Evolutionary conservation across 2,797 vertebrate species (phyloP), one percentile per base, ranked within the genome.

Genomic region (Darevskia mixta): DNA sequence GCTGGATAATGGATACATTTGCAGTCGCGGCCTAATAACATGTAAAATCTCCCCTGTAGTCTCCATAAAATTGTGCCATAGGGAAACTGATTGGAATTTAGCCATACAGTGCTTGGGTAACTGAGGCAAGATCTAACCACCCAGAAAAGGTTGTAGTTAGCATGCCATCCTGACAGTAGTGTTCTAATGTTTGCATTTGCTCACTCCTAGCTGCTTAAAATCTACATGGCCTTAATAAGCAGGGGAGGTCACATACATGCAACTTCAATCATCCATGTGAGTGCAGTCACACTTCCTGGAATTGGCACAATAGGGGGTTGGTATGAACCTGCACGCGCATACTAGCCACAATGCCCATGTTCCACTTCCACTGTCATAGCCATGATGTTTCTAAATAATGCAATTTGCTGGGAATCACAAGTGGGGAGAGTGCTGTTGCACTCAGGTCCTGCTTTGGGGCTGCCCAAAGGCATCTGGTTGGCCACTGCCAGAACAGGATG

Each of bases 1-100:
- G 1, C 80, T 91, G 86, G 92, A 92, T 92, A 95, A 91, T 67
- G 92, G 94, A 61, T 29, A 61, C n/a, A 71, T 92, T 95, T 92
- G 92, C 87, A 94, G 88, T 86, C 92, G 89, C 85, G 89, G 83
- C 43, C 35, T 81, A 93, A 92, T 93, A 49, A 90, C 89, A 93
- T 92, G 61, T 90, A 92, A 92, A 92, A 90, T 92, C 89, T 89
- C 79, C 76, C 89, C 32, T 82, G 45, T 88, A 73, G 90, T 86
- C 67, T 29, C 3, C 23, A 72, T 25, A 73, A 91, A 87, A 88
- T 61, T 76, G 41, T 75, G 38, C 13, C 79, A 76, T 32, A 41
- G 15, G 35, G 23, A 76, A 64, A 72, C 61, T 32, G 29, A 29
- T 76, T 49, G 77, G 80, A 61, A 88, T 35, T 75, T 45, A 49